These are phyloP conservation scores for Platorchestia sp. DNA, from an alignment of 1,140 invertebrate species.

Conservation along the genomic window DNA sequence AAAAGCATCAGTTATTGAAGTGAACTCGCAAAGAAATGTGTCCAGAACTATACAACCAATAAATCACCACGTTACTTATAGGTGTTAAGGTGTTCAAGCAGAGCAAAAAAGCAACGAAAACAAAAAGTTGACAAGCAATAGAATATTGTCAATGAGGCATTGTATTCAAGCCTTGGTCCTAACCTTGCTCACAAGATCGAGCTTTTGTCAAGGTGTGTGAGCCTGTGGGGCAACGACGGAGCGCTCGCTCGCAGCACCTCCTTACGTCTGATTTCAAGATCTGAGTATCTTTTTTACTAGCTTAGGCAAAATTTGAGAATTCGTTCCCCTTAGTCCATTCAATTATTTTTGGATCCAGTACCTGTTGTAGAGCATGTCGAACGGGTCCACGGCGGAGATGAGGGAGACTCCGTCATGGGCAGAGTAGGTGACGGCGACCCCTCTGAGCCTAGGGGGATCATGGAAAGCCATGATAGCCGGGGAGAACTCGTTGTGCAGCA, in stretches of 20 bases:
- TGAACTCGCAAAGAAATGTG: not conserved
- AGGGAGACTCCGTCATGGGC: slow-evolving; percentile 94
- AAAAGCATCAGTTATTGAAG: not conserved
- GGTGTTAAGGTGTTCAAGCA: not conserved
- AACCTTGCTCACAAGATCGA: not conserved
- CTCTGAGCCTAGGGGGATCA: slow-evolving; percentile 85
- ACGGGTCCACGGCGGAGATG: slow-evolving; percentile 86
- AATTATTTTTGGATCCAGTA: too few relatives aligned
- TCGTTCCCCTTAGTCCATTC: too few relatives aligned
- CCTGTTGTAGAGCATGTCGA: slow-evolving; percentile 75
- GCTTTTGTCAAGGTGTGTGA: not conserved
- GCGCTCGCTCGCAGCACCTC: not conserved
- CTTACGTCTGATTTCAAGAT: not conserved
- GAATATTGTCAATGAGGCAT: not conserved
- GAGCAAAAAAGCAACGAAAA: not conserved
- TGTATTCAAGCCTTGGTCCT: not conserved
- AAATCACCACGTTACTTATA: not conserved
- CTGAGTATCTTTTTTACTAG: too few relatives aligned
- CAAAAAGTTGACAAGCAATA: not conserved
- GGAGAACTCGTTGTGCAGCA: slow-evolving; percentile 94
- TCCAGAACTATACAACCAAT: not conserved
- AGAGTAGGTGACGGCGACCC: slow-evolving; percentile 86
- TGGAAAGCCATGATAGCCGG: slow-evolving; percentile 91
- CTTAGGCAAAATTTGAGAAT: too few relatives aligned
- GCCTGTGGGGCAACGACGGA: not conserved